Conservation (phyloP, 1,140 invertebrate species). For the Trichogramma pretiosum region DNA sequence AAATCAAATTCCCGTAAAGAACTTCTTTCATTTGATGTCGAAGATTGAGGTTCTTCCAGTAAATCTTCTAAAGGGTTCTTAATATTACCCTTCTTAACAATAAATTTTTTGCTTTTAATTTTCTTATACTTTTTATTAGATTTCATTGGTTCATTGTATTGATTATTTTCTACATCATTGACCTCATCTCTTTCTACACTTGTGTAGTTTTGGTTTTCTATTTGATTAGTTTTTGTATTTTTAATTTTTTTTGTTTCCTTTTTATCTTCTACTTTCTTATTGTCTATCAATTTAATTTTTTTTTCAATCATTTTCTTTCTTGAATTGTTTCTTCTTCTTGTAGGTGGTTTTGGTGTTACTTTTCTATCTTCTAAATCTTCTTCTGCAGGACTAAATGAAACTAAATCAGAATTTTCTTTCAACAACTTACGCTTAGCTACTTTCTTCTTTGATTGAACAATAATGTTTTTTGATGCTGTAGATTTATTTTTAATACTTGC, state of each 20-base stretch:
- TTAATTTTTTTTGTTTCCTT: neutral
- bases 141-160: too few species aligned
- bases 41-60: constrained; percentile 1
- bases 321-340: neutral
- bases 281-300: neutral
- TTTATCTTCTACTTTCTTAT: constrained; percentile 2
- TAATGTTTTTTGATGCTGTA: constrained; percentile 9
- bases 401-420: constrained; percentile 24
- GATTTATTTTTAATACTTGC: constrained; percentile 10
- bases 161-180: too few species aligned
- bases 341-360: neutral
- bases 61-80: constrained; percentile 22
- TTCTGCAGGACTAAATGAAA: constrained; percentile 27
- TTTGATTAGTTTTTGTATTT: neutral
- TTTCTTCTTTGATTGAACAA: constrained; percentile 21
- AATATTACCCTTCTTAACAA: constrained; percentile 28
- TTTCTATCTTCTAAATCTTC: neutral
- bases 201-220: neutral
- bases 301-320: constrained; percentile 2
- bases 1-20: constrained; percentile 29
- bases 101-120: constrained; percentile 34
- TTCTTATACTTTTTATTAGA: constrained; percentile 18
- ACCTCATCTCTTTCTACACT: too few species aligned
- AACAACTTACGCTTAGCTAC: constrained; percentile 26
- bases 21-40: constrained; percentile 11